These are phyloP conservation scores for Pipra filicauda DNA, from an alignment of 2,113 vertebrate species.

Conservation along the genomic window DNA sequence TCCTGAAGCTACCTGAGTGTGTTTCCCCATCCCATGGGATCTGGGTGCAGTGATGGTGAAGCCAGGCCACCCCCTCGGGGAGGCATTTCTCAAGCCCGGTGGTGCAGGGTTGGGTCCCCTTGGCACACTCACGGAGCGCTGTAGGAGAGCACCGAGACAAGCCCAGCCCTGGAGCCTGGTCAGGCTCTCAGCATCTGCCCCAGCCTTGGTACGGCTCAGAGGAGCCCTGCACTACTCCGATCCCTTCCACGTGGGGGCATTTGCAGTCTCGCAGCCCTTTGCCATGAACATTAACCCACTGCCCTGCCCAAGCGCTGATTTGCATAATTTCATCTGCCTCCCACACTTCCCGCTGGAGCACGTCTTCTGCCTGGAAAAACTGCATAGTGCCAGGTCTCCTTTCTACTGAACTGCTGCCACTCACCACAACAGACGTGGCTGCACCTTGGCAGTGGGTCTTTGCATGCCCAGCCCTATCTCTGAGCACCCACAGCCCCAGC, in stretches of 20 bases:
- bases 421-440: background rate
- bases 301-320: background rate
- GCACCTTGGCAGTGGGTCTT: background rate
- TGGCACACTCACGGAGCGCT: fast-evolving
- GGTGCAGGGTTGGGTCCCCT: background rate
- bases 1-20: fast-evolving
- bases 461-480: background rate
- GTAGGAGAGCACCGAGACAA: fast-evolving
- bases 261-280: background rate
- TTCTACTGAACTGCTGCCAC: background rate
- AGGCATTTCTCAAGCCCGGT: background rate
- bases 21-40: background rate
- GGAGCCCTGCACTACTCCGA: background rate
- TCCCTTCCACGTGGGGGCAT: background rate
- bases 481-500: background rate
- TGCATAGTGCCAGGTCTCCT: background rate
- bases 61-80: fast-evolving
- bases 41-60: background rate
- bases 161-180: fast-evolving
- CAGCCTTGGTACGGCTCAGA: fast-evolving
- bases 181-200: background rate
- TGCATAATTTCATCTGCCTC: conserved; percentile 2
- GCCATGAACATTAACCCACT: conserved; percentile 12
- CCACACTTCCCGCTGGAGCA: background rate
- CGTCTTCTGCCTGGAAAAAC: background rate